A percentile compares a stretch with the other conserved stretches of the same genome.
phyloP scores from a whole-genome alignment of 1,140 invertebrate genomes.

The Probaryconus sp. region DNA sequence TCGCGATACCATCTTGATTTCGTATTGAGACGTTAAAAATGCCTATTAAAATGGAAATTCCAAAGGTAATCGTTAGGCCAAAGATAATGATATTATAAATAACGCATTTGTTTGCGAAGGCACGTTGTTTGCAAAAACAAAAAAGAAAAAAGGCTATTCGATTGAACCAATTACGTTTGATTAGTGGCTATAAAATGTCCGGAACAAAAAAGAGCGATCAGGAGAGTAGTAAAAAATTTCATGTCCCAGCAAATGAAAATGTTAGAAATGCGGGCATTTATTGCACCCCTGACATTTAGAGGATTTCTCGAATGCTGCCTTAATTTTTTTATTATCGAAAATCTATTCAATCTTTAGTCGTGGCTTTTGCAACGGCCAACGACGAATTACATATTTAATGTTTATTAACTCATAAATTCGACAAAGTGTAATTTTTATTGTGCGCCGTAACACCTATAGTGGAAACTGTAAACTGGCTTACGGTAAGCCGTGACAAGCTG shows the following conservation, averaged over 20 bases:
- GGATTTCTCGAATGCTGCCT: too few relatives aligned
- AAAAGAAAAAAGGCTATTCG: conserved; percentile 23
- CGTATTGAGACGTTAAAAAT: conserved; percentile 23
- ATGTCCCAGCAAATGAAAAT: conserved; percentile 13
- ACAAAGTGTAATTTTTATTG: too few relatives aligned
- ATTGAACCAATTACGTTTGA: conserved; percentile 30
- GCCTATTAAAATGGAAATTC: conserved; percentile 34
- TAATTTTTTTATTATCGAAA: too few relatives aligned
- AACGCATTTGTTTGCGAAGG: conserved; percentile 12
- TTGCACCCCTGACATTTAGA: too few relatives aligned
- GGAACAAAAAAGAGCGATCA: conserved; percentile 2
- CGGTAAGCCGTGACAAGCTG: too few relatives aligned
- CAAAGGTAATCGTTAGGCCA: conserved; percentile 11
- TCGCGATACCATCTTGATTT: conserved; percentile 53
- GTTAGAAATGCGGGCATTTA: background rate
- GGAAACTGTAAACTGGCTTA: too few relatives aligned
- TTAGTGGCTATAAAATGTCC: conserved; percentile 16
- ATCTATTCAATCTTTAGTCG: too few relatives aligned
- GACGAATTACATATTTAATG: too few relatives aligned
- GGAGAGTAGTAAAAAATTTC: conserved; percentile 5
- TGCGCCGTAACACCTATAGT: too few relatives aligned
- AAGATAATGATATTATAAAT: conserved; percentile 30
- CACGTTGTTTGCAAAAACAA: conserved; percentile 9
- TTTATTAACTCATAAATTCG: too few relatives aligned
- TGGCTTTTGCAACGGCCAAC: too few relatives aligned